Evolutionary conservation across 1,140 invertebrate genomes (phyloP), one percentile per base, ranked within the genome.

Genomic region (Cyphomyrmex costatus): DNA sequence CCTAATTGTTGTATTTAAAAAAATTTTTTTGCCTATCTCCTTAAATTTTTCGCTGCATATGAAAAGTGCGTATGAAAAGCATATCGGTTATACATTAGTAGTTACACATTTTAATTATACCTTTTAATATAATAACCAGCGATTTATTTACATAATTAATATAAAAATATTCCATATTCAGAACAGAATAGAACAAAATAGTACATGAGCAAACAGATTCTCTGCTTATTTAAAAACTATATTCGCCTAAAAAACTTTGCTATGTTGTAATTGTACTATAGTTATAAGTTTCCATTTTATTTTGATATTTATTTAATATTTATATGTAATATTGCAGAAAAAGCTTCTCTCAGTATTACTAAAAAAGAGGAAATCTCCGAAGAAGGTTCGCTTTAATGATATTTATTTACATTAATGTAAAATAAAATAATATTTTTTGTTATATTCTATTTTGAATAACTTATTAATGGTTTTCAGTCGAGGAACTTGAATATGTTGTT

Each of bases 341-440:
- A 95, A 89, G 96, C 95, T 46, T 95, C 95, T 74, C 93, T 96
- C n/a, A 96, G 95, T 89, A 96, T 96, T 66, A 96, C 95, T 7
- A 95, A 94, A 89, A 95, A 96, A 93, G 94, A 94, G 76, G 96
- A 96, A 87, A 94, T 96, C 58, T 93, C 92, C 65, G 94, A 95
- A 92, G 95, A 95, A 94, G 95, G 95, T 94, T 93, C 42, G 76
- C 85, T 2, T 56, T 66, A 6, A 33, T 36, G 42, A 51, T 61
- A 73, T 60, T 3, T 42, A 16, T 51, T 66, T 73, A 3, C 6
- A 2, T 46, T 68, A 27, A 87, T 63, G 33, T 73, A 42, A 70
- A 10, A 84, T 42, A 56, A 58, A 76, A 65, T 71, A 53, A 71
- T 2, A 30, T 46, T 79, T 53, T 19, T 53, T 53, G 19, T 30